Percentiles rank a stretch among this genome's conserved stretches.
Evolutionary conservation across 2,888 invertebrate genomes (phyloP).

Genomic region (Teinopalpus imperialis): DNA sequence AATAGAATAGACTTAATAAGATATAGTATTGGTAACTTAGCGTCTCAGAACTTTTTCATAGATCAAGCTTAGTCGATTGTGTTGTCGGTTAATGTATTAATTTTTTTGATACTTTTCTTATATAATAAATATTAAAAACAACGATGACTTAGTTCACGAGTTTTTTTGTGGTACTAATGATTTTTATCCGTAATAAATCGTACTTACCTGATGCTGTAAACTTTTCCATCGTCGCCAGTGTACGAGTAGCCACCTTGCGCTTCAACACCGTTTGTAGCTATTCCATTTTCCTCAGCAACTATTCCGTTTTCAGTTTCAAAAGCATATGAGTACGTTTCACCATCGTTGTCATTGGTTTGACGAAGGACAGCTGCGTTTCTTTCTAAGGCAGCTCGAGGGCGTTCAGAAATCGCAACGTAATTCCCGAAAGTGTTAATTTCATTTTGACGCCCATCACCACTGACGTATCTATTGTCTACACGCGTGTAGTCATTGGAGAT

Average conservation of each 20-base stretch:
- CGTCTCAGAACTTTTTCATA: no score
- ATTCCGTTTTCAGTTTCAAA: slow-evolving; percentile 74
- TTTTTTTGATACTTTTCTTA: no score
- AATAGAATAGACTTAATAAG: no score
- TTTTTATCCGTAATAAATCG: no score
- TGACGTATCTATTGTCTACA: slow-evolving; percentile 33
- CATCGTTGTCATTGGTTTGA: slow-evolving; percentile 61
- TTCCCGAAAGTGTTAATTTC: slow-evolving; percentile 33
- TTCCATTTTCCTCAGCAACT: slow-evolving; percentile 63
- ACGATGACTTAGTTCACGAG: no score
- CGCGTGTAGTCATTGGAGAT: slow-evolving; percentile 33
- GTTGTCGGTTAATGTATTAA: no score
- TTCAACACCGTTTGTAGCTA: slow-evolving; percentile 67
- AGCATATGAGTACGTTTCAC: slow-evolving; percentile 61
- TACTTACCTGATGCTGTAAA: slow-evolving; percentile 64
- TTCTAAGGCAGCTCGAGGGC: slow-evolving; percentile 61
- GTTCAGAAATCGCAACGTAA: slow-evolving; percentile 53
- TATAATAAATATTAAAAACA: no score
- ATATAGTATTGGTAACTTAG: no score
- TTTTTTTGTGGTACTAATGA: no score
- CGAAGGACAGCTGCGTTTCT: slow-evolving; percentile 68
- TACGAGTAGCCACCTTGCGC: slow-evolving; percentile 70
- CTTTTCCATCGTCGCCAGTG: slow-evolving; percentile 69
- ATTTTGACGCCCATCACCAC: slow-evolving; percentile 31
- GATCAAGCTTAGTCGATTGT: no score